A percentile compares a stretch with the other conserved stretches of the same genome.
Evolutionary conservation across 2,888 invertebrate species (phyloP).

Genomic region (Eristalinus sepulchralis): DNA sequence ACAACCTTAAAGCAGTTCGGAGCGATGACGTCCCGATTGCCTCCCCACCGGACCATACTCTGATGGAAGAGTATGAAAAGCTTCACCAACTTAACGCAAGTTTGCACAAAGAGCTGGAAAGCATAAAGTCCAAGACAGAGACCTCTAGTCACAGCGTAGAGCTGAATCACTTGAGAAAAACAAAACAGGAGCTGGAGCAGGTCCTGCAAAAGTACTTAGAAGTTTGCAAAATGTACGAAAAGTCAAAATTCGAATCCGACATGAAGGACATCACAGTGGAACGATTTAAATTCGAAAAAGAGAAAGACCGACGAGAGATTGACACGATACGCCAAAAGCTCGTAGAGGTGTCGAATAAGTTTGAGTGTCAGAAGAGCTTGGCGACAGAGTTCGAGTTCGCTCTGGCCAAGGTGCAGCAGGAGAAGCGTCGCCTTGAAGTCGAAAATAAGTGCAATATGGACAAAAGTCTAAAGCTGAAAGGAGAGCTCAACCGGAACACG

Average conservation of each 20-base stretch:
- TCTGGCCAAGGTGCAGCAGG: slow-evolving; percentile 52
- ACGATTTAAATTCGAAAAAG: slow-evolving; percentile 72
- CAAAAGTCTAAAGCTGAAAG: slow-evolving; percentile 12
- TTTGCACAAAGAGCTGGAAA: slow-evolving; percentile 17
- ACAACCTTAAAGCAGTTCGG: slow-evolving; percentile 48
- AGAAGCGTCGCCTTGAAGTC: slow-evolving; percentile 36
- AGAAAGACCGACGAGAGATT: slow-evolving; percentile 72
- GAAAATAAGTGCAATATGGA: slow-evolving; percentile 57
- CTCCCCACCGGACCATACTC: not conserved
- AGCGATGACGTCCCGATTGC: not conserved
- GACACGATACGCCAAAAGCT: slow-evolving; percentile 72
- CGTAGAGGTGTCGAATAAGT: slow-evolving; percentile 11
- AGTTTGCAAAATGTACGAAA: slow-evolving; percentile 74
- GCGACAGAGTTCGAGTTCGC: slow-evolving; percentile 49
- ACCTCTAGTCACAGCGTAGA: slow-evolving; percentile 53
- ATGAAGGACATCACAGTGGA: slow-evolving; percentile 72
- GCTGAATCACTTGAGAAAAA: slow-evolving; percentile 35
- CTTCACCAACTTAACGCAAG: slow-evolving; percentile 17
- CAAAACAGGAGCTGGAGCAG: slow-evolving; percentile 72
- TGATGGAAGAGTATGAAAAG: slow-evolving; percentile 10
- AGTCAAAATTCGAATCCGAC: slow-evolving; percentile 73
- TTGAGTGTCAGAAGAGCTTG: slow-evolving; percentile 43
- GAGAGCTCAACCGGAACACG: slow-evolving; percentile 16
- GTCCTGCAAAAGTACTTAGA: slow-evolving; percentile 74
- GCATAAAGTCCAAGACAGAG: slow-evolving; percentile 3